Base-by-base conservation (phyloP, 2,113 vertebrate genomes). In the Chloropsis cyanopogon region DNA sequence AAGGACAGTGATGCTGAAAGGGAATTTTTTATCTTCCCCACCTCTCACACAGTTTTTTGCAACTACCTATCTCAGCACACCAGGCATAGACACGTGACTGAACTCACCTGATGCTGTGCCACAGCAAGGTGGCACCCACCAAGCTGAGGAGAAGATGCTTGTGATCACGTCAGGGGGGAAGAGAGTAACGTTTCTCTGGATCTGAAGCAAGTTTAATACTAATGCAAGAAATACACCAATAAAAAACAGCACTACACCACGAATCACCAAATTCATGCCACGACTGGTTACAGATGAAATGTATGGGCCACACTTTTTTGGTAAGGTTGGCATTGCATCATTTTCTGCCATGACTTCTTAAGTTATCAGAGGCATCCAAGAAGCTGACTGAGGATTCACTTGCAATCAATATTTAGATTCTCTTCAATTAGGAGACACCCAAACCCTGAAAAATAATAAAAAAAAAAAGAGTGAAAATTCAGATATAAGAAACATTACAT, bases 121-220 rank as follows among this genome's bases (percentile, higher is more conserved):
- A 95, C 99, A 99, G 97, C 99, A 99, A 7, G 98, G 99, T 3
- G 99, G 98, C 15, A 99, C 98, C 99, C 99, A 99, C 99, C 99
- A 99, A 33, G 99, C 98, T 8, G 99, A 99, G 75, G 99, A 99
- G 97, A 99, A 99, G 96, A 99, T 98, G 95, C 99, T 99, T 88
- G 98, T 99, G 93, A 99, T 98, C 94, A 99, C 99, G 14, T 99
- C 99, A 6, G 99, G 99, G 76, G 99, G 99, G 85, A 99, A 99
- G n/a, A 99, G 98, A 5, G 99, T 99, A 96, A 99, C 98, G 0
- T 99, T 99, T 64, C 99, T 98, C 97, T 99, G 99, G 93, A 99
- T 98, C 98, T 99, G 99, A 91, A 99, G 98, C 72, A 99, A 97
- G 96, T 99, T 99, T 82, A 99, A 98, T 89, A 99, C 98, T 94